Evolutionary conservation across 2,113 vertebrate genomes (phyloP).

Genomic region (Anolis carolinensis): DNA sequence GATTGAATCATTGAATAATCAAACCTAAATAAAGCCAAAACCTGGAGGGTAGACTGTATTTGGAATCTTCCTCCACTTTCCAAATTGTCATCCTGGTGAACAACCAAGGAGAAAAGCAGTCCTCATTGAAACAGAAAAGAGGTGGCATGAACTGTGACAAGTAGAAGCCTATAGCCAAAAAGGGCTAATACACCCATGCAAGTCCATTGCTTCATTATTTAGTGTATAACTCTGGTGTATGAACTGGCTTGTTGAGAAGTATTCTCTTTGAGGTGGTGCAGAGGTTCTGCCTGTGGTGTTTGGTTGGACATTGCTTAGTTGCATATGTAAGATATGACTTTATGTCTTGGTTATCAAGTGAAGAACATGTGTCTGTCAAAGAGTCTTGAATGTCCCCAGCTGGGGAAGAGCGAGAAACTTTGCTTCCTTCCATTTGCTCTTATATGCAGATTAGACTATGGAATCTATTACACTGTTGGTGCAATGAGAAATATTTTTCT

Average conservation of each 20-base stretch:
- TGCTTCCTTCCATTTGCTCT: neutral
- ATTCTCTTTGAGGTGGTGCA: neutral
- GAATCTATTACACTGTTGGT: neutral
- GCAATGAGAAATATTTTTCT: neutral
- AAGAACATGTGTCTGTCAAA: neutral
- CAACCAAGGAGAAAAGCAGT: neutral
- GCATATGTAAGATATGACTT: neutral
- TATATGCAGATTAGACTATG: neutral
- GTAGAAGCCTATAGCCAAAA: neutral
- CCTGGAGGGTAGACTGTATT: neutral
- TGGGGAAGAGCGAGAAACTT: neutral
- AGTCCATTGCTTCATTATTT: neutral
- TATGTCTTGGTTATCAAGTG: neutral
- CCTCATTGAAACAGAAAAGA: neutral
- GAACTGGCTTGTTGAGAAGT: neutral
- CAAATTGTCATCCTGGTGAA: neutral
- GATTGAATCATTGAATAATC: no score
- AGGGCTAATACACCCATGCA: neutral
- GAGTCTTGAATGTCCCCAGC: neutral
- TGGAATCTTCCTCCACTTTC: neutral
- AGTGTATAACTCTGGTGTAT: neutral
- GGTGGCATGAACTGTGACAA: neutral
- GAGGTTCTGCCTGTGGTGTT: no score
- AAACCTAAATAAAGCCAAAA: no score
- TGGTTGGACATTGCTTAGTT: no score